phyloP scores from a whole-genome alignment of 2,888 invertebrate species.

The Aricia artaxerxes region DNA sequence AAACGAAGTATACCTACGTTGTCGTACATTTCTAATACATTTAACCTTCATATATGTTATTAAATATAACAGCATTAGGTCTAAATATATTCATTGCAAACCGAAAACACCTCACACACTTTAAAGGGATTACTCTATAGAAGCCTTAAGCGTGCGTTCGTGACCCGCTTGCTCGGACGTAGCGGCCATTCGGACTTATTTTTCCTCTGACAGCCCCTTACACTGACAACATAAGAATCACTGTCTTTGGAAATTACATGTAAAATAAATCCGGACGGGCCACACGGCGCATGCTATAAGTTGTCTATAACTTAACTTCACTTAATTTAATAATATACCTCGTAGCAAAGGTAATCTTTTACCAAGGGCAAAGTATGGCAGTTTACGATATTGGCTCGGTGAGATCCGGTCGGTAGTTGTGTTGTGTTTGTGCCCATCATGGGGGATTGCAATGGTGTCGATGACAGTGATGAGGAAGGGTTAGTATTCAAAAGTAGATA shows the following conservation, averaged over 20 bases:
- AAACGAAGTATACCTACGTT: not conserved
- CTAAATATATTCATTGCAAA: conserved; percentile 40
- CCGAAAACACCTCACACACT: conserved; percentile 39
- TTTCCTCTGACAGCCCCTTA: conserved; percentile 33
- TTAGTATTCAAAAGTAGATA: conserved; percentile 43
- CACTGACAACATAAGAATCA: not conserved
- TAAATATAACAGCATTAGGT: conserved; percentile 26
- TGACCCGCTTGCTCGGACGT: conserved; percentile 64
- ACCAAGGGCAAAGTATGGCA: conserved; percentile 73
- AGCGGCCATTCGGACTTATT: not conserved
- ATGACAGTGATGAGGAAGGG: conserved; percentile 58
- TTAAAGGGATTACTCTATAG: conserved; percentile 74
- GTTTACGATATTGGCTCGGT: conserved; percentile 60
- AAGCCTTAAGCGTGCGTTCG: conserved; percentile 75
- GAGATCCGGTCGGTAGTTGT: conserved; percentile 56
- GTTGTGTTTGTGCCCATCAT: conserved; percentile 44
- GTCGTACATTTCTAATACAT: not conserved
- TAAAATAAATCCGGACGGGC: conserved; percentile 44
- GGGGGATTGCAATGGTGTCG: conserved; percentile 68
- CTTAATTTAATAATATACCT: conserved; percentile 78
- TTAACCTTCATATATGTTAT: conserved; percentile 25
- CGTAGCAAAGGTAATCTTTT: conserved; percentile 75
- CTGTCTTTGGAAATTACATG: not conserved
- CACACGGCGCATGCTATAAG: conserved; percentile 68
- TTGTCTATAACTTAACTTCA: conserved; percentile 70